Conservation (phyloP, 1,140 invertebrate genomes). For the Brevipalpus yothersi region DNA sequence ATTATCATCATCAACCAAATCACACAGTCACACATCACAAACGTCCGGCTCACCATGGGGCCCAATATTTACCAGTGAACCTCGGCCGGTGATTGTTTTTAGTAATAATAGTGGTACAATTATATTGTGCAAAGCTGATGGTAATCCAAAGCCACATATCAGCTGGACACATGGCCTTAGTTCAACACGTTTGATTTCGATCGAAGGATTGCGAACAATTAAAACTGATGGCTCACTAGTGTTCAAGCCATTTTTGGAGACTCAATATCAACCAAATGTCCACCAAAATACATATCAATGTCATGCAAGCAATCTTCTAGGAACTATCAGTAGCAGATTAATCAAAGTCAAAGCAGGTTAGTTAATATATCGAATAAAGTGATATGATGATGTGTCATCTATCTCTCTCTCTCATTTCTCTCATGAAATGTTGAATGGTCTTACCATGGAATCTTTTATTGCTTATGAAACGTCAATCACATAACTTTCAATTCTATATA, state of each 20-base stretch:
- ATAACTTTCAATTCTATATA: too few relatives aligned
- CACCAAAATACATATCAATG: conserved; percentile 21
- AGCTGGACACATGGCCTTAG: conserved; percentile 32
- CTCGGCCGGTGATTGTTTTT: conserved; percentile 68
- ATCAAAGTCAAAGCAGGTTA: conserved; percentile 21
- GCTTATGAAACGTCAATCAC: too few relatives aligned
- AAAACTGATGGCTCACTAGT: conserved; percentile 20
- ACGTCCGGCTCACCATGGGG: too few relatives aligned
- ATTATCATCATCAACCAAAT: too few relatives aligned
- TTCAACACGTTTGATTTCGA: conserved; percentile 20
- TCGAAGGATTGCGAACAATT: conserved; percentile 41
- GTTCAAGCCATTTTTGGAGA: conserved; percentile 18
- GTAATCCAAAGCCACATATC: conserved; percentile 65
- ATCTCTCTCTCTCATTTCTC: too few relatives aligned
- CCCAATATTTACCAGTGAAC: conserved; percentile 71
- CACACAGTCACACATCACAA: too few relatives aligned
- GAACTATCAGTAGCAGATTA: conserved; percentile 20
- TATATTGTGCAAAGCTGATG: conserved; percentile 70
- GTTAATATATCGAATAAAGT: conserved; percentile 1
- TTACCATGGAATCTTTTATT: too few relatives aligned
- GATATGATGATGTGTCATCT: too few relatives aligned
- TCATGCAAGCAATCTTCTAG: conserved; percentile 19
- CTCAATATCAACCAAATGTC: conserved; percentile 27
- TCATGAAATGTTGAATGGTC: too few relatives aligned
- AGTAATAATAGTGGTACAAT: conserved; percentile 75